phyloP scores from a whole-genome alignment of 2,888 invertebrate species.

The Rhagonycha lutea region DNA sequence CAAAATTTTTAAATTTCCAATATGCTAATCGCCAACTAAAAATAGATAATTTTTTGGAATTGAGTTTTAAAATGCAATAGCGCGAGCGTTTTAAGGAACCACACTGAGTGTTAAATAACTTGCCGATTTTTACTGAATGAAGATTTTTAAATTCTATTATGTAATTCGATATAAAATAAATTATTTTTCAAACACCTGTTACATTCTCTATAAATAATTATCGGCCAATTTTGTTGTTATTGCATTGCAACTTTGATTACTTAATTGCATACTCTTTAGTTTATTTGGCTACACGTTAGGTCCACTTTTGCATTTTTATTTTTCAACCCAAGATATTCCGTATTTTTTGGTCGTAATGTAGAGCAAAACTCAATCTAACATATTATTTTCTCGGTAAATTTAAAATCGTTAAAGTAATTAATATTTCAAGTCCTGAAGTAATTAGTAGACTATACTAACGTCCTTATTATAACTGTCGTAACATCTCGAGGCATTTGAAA shows the following conservation, averaged over 20 bases:
- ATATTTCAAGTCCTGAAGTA: not conserved
- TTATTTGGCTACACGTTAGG: not conserved
- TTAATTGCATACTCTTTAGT: not conserved
- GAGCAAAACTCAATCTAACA: not conserved
- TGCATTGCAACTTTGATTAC: not conserved
- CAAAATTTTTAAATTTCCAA: not conserved
- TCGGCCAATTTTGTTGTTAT: not conserved
- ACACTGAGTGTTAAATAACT: not conserved
- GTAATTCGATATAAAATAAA: not conserved
- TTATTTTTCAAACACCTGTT: not conserved
- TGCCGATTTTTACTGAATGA: not conserved
- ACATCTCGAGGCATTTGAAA: conserved; percentile 43
- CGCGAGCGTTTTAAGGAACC: not conserved
- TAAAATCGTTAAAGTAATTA: not conserved
- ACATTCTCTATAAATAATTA: not conserved
- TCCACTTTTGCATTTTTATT: not conserved
- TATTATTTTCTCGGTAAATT: not conserved
- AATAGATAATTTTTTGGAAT: not conserved
- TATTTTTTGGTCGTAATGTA: not conserved
- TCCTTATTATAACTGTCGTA: conserved; percentile 30
- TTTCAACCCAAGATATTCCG: no score
- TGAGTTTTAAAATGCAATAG: not conserved
- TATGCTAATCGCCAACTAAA: not conserved
- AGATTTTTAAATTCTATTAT: not conserved
- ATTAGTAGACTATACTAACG: conserved; percentile 24